Evolutionary conservation across 2,113 vertebrate species (phyloP).

Genomic region (Sterna hirundo): DNA sequence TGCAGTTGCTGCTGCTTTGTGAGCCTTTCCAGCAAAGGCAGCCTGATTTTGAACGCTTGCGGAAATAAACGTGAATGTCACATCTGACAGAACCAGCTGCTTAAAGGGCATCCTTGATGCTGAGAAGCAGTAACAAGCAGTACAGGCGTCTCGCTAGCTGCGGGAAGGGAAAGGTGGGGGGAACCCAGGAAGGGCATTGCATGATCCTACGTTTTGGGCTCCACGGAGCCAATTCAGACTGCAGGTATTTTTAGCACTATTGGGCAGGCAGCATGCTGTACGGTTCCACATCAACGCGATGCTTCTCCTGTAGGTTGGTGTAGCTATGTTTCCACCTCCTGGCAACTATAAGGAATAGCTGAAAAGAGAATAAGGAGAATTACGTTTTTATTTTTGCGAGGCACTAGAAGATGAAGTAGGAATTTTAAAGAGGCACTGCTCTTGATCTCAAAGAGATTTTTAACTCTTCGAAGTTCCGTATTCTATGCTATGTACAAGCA

Average conservation of each 20-base stretch:
- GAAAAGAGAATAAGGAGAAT: not conserved
- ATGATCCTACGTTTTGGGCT: not conserved
- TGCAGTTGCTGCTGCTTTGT: not conserved
- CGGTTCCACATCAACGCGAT: not conserved
- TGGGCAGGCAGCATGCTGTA: not conserved
- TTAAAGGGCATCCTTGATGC: not conserved
- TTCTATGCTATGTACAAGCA: not conserved
- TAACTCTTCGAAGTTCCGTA: not conserved
- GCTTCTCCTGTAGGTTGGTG: not conserved
- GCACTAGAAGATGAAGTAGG: not conserved
- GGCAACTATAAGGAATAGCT: conserved; percentile 16
- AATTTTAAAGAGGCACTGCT: not conserved
- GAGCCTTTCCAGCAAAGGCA: not conserved
- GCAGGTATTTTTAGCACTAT: conserved; percentile 13
- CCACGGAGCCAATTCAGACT: not conserved
- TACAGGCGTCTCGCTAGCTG: not conserved
- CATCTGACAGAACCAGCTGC: not conserved
- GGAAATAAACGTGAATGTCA: not conserved
- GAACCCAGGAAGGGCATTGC: not conserved
- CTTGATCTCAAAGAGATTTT: not conserved
- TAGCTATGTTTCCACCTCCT: conserved; percentile 60
- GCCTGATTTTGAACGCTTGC: not conserved
- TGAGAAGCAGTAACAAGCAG: not conserved
- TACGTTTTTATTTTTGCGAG: not conserved
- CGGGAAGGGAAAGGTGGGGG: not conserved